Percentiles rank a stretch among this genome's conserved stretches.
phyloP scores from a whole-genome alignment of 2,113 vertebrate species.

The Oreotrochilus melanogaster region DNA sequence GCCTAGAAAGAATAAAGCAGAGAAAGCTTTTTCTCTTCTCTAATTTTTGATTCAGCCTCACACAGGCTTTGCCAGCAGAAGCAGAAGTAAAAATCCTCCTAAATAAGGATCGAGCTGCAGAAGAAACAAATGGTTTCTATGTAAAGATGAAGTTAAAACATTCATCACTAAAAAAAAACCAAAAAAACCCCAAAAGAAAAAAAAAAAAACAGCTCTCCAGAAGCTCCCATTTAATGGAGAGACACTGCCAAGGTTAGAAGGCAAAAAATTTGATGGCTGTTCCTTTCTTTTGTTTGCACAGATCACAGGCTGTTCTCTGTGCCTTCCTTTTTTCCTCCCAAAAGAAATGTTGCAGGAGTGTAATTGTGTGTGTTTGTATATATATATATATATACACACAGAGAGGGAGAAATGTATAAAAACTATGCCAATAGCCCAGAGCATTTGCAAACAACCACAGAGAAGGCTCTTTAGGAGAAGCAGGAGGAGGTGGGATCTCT shows the following conservation, averaged over 20 bases:
- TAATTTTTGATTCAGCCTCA: background rate
- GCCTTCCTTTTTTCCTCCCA: background rate
- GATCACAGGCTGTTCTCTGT: background rate
- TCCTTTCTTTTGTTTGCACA: slow-evolving; percentile 3
- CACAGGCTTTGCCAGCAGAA: background rate
- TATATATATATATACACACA: background rate
- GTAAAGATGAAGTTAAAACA: background rate
- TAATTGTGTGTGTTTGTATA: background rate
- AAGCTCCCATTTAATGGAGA: slow-evolving; percentile 18
- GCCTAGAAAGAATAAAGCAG: background rate
- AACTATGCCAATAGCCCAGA: slow-evolving; percentile 52
- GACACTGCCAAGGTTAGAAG: slow-evolving; percentile 11
- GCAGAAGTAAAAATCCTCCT: slow-evolving; percentile 20
- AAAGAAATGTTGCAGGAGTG: background rate
- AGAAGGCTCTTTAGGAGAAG: slow-evolving; percentile 1
- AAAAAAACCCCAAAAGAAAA: background rate
- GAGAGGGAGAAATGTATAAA: background rate
- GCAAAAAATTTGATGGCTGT: slow-evolving; percentile 2
- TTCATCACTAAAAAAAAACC: background rate
- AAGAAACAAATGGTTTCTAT: background rate
- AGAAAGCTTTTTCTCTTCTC: background rate
- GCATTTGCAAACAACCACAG: slow-evolving; percentile 45
- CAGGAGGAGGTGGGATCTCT: slow-evolving; percentile 15
- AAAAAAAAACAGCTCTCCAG: background rate
- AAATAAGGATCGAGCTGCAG: background rate